Percentiles rank a stretch among this genome's conserved stretches.
Evolutionary conservation across 2,888 invertebrate genomes (phyloP).

Genomic region (Tridacna gigas): DNA sequence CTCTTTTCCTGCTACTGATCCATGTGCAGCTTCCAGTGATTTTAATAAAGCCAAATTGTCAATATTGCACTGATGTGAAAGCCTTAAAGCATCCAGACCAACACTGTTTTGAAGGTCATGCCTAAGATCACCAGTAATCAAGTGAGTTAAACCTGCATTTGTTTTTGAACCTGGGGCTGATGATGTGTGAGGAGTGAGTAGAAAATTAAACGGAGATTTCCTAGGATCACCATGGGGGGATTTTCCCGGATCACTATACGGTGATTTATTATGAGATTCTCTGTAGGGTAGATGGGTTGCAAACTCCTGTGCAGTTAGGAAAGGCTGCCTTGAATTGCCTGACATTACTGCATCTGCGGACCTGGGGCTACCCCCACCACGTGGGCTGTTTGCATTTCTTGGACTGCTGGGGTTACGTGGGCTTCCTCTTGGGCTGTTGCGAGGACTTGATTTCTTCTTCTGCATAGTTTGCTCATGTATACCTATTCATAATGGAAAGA

Average conservation of each 20-base stretch:
- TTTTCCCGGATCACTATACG: slow-evolving; percentile 46
- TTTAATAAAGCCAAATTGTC: slow-evolving; percentile 59
- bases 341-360: slow-evolving; percentile 10
- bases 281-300: slow-evolving; percentile 52
- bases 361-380: slow-evolving; percentile 44
- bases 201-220: slow-evolving; percentile 54
- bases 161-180: slow-evolving; percentile 16
- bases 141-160: slow-evolving; percentile 8
- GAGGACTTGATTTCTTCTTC: slow-evolving; percentile 64
- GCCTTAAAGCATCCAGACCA: slow-evolving; percentile 38
- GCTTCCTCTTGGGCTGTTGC: slow-evolving; percentile 64
- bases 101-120: slow-evolving; percentile 23
- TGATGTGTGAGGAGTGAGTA: slow-evolving; percentile 38
- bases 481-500: slow-evolving; percentile 31
- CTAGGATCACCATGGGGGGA: slow-evolving; percentile 54
- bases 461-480: slow-evolving; percentile 59
- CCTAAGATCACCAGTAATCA: not conserved
- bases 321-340: slow-evolving; percentile 43
- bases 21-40: slow-evolving; percentile 55
- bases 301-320: slow-evolving; percentile 54
- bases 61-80: slow-evolving; percentile 63
- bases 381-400: slow-evolving; percentile 55
- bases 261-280: slow-evolving; percentile 62
- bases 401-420: slow-evolving; percentile 59
- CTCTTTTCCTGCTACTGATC: slow-evolving; percentile 47